Base-by-base conservation (phyloP, 1,140 invertebrate species). In the Psilanteris sp. region DNA sequence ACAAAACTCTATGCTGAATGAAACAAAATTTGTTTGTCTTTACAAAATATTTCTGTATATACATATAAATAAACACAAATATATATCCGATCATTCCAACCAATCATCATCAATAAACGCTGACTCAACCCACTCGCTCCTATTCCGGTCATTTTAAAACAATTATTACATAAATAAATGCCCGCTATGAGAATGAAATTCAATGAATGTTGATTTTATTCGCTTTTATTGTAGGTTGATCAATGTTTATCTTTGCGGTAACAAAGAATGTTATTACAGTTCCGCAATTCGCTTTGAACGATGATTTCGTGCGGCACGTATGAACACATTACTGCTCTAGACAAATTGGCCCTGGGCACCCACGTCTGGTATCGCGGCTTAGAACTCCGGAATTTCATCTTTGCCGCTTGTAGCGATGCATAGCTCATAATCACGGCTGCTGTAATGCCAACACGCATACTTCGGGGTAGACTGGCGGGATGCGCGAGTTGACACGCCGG, bases 321-420 rank as follows among this genome's bases (percentile, higher is more conserved):
- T 68, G 68, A 73, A 43, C 75, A 66, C 66, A 74, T 74, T 78
- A 80, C 66, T 43, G 71, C 52, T 48, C 9, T 72, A 79, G 82
- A 86, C 82, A 82, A 84, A 85, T 85, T 85, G 83, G 79, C 80
- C 67, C 67, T 78, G 74, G 61, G 78, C 73, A 75, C 48, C 66
- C 61, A 66, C 62, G 62, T 76, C 54, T 73, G 50, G 43, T 70
- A 70, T 34, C 68, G 75, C 50, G 64, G 76, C 77, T 83, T 76
- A 79, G 77, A 83, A 80, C 71, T 76, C 62, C 76, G 80, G 79
- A 85, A 85, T 86, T 84, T 85, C 80, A 83, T 85, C 79, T 79
- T 81, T 73, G 52, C 73, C 73, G 62, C 72, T 37, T 59, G 73
- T 66, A 70, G 64, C 73, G 29, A 5, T 70, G 50, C 59, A 76